Base-by-base conservation (phyloP, 2,888 invertebrate species). In the Standfussiana lucernea region DNA sequence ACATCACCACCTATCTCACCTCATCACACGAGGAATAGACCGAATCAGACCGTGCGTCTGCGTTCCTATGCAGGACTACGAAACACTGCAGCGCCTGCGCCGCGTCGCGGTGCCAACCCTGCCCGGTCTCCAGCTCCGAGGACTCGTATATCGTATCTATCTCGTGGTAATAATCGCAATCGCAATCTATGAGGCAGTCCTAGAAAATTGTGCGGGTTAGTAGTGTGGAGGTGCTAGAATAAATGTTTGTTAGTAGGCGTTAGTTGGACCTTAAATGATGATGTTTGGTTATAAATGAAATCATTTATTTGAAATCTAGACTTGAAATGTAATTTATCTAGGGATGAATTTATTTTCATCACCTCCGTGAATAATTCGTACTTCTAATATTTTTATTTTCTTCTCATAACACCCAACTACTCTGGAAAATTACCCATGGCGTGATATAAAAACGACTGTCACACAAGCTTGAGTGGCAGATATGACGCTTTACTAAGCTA, bases 91-190 rank as follows among this genome's bases (percentile, higher is more conserved):
- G 91, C 84, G 95, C 94, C 62, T 92, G 93, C 56, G 89, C 88
- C 68, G 90, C 90, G 76, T 95, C 95, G 82, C 91, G 92, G 79
- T 92, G 89, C 92, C 92, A 94, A 64, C 89, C 80, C 68, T 90
- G 61, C 13, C 61, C 91, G 85, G 87, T 85, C 64, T 95, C 93
- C 47, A 90, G 84, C 81, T 95, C 96, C 0, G 91, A 91, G 1
- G 91, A 89, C 86, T 96, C 96, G 87, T 93, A 93, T 90, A 96
- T 96, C 1, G 96, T 95, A 68, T 94, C 95, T 82, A 96, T 95
- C 78, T 95, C 95, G 88, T 96, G 96, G 85, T 94, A 91, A 86
- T 91, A 93, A 70, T 95, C 95, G 56, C 80, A 35, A 59, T 93
- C 92, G 83, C 89, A 84, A 79, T 90, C 89, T 85, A 92, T 64